Conservation (phyloP, 1,140 invertebrate genomes). For the Brachystomella parvula region DNA sequence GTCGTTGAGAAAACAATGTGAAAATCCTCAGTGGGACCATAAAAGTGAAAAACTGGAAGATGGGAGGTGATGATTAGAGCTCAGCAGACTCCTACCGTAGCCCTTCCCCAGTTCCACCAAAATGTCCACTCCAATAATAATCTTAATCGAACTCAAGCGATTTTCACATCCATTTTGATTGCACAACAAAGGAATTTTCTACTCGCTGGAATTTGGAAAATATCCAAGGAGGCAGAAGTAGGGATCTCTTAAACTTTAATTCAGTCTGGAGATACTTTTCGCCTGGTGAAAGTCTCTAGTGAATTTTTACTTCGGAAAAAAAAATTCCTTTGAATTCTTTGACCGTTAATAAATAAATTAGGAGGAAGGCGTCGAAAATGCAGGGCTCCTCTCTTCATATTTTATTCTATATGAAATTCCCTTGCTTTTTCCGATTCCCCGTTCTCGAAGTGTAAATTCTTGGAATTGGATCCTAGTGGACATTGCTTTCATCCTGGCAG, state of each 20-base stretch:
- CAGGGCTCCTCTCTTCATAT: not conserved
- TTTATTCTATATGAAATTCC: slow-evolving; percentile 5
- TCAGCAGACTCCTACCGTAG: not conserved
- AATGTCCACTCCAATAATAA: slow-evolving; percentile 1
- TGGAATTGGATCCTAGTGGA: slow-evolving; percentile 4
- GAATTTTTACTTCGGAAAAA: too few species aligned
- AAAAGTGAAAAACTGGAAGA: slow-evolving; percentile 36
- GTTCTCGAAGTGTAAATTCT: not conserved
- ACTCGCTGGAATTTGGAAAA: too few species aligned
- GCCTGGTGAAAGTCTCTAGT: too few species aligned
- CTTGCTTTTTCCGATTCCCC: not conserved
- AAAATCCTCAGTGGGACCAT: slow-evolving; percentile 33
- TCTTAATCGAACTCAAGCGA: too few species aligned
- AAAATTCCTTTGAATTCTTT: not conserved
- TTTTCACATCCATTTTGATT: too few species aligned
- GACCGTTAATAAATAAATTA: slow-evolving; percentile 20
- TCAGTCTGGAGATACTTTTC: too few species aligned
- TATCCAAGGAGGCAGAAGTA: too few species aligned
- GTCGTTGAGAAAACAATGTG: slow-evolving; percentile 33
- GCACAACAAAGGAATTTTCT: too few species aligned
- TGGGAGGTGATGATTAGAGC: slow-evolving; percentile 35
- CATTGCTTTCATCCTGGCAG: slow-evolving; percentile 20
- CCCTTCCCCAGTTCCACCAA: not conserved
- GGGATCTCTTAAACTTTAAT: too few species aligned
- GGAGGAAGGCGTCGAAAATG: not conserved